Evolutionary conservation across 2,797 vertebrate species (phyloP), one percentile per base, ranked within the genome.

Genomic region (Crenichthys baileyi): DNA sequence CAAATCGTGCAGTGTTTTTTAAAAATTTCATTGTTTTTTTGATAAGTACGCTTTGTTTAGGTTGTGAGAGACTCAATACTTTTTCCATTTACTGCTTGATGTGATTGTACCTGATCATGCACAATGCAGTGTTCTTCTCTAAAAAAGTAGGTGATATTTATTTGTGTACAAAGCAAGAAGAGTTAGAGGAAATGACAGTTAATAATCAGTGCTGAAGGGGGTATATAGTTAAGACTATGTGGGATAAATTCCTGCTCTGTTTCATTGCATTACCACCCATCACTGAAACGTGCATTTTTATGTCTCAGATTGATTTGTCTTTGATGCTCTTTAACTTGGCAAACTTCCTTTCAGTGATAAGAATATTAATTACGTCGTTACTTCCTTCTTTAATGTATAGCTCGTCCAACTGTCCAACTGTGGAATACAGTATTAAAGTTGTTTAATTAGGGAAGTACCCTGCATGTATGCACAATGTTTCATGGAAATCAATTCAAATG

Each of bases 331-430:
- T 80, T 79, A 93, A 86, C 82, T 92, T 86, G 86, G 87, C 89
- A 92, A 92, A 91, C 83, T 77, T 92, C 80, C 86, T 73, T 8
- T 70, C 75, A 83, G 85, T 91, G 91, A 90, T 91, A 56, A 79
- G 94, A 94, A 94, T 93, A 90, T 87, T 90, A 94, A 94, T 93
- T 83, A 73, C 77, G 90, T 77, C 90, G 91, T 92, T 93, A 78
- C 82, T 87, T 90, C 76, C 80, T 72, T 83, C 83, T 61, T 70
- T 77, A 79, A 81, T 70, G 72, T 77, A 77, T 82, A 79, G 70
- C 78, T 80, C 65, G 82, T 78, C 56, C 70, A 74, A 76, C 83
- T 36, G 36, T 77, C 61, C 70, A 74, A 72, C 61, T 75, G 65
- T 76, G 76, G 77, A 86, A 44, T 76, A 80, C 78, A 36, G 4